Conservation (phyloP, 2,888 invertebrate species). For the Caenorhabditis zanzibari region DNA sequence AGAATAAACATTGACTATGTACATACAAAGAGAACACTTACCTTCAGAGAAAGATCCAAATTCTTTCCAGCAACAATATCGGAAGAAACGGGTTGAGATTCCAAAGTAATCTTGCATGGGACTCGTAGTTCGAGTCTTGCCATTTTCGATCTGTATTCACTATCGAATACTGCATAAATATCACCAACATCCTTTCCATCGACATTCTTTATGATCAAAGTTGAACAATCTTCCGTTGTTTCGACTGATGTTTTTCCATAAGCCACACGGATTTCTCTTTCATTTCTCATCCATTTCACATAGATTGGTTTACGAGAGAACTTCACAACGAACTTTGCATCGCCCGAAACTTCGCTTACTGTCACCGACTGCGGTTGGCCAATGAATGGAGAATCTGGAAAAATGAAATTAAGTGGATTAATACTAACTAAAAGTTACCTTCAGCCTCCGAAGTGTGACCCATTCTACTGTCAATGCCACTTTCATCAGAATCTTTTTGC, state of each 20-base stretch:
- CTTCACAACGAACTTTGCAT: conserved; percentile 42
- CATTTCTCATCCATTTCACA: conserved; percentile 62
- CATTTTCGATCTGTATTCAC: conserved; percentile 48
- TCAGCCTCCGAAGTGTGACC: conserved; percentile 44
- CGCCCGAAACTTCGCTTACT: conserved; percentile 30
- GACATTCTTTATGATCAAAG: conserved; percentile 74
- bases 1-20: background rate
- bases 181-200: conserved; percentile 78
- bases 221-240: conserved; percentile 54
- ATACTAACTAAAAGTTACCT: conserved; percentile 14
- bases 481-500: conserved; percentile 58
- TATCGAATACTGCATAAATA: conserved; percentile 67
- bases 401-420: background rate
- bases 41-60: conserved; percentile 66
- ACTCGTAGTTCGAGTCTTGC: conserved; percentile 64
- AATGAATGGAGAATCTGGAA: conserved; percentile 49
- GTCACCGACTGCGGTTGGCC: conserved; percentile 28
- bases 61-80: conserved; percentile 73
- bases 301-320: conserved; percentile 61
- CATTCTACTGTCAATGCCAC: conserved; percentile 64
- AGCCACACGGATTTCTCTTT: conserved; percentile 55
- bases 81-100: conserved; percentile 10
- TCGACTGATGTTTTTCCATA: conserved; percentile 65
- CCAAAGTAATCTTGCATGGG: conserved; percentile 63
- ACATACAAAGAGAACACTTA: background rate